Base-by-base conservation (phyloP, 2,888 invertebrate species). In the Caenorhabditis becei region DNA sequence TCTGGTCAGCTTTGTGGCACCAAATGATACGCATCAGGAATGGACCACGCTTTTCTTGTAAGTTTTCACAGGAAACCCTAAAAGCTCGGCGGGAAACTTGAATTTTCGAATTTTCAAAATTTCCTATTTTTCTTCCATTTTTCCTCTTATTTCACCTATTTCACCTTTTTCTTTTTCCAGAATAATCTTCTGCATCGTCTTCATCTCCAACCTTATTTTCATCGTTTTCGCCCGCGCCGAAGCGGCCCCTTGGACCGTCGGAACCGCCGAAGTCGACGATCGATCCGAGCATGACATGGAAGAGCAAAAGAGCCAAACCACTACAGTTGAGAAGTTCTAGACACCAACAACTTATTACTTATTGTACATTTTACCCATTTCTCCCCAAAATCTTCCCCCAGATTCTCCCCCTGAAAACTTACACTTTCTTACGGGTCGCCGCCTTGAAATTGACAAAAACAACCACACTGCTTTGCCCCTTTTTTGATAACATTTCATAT, bases 201-300 rank as follows among this genome's bases (percentile, higher is more conserved):
- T 83, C 67, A n/a, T 69, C 37, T 54, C 83, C 41, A 83, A 83
- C 71, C 54, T 83, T 16, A 72, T 83, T 20, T 83, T 83, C 81
- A 78, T 77, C 23, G 44, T 80, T n/a, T 72, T 83, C 59, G 78
- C 81, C 20, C 44, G 59, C 32, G 75, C 78, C 10, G 75, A 78
- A 67, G 62, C 83, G 0, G 83, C 83, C 23, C 65, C 78, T 49
- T 83, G 83, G 83, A 83, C 83, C 16, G 47, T 78, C 3, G 83
- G 75, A 59, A 81, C 83, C 5, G 66, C 62, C n/a, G 77, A 80
- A 58, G 66, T 80, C 14, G 80, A 80, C 44, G 66, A 77, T 32
- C 41, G 77, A 32, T 61, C 61, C 35, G 80, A 80, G 44, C 56
- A 71, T n/a, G 77, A 71, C 41, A 24, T 74, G 26, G 80, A 80